These are phyloP conservation scores for Coccyzus lansbergi DNA, from an alignment of 2,797 vertebrate species.

Conservation along the genomic window DNA sequence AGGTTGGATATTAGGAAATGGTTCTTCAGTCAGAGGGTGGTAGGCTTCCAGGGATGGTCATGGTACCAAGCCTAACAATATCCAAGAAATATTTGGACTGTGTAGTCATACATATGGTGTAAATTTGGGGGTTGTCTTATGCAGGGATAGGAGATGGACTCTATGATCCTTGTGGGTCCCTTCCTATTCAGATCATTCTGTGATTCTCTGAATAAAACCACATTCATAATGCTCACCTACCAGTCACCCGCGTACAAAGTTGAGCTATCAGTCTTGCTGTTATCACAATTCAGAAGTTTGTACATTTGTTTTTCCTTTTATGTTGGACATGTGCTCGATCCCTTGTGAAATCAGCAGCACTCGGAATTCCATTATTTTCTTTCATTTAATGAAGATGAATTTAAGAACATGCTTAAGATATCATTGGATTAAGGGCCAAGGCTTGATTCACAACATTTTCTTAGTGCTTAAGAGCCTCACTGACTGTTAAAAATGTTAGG, in stretches of 20 bases:
- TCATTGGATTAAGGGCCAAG: not conserved
- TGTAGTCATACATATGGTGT: too few species aligned
- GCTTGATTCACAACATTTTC: not conserved
- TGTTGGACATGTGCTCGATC: fast-evolving
- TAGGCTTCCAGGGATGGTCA: too few species aligned
- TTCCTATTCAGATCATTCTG: too few species aligned
- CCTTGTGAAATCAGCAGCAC: not conserved
- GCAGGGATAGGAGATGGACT: too few species aligned
- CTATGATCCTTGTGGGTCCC: too few species aligned
- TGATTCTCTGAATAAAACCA: not conserved
- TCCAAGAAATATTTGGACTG: too few species aligned
- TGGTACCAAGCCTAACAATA: too few species aligned
- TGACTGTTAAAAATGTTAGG: not conserved
- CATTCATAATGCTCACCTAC: not conserved
- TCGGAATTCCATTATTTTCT: not conserved
- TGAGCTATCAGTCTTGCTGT: not conserved
- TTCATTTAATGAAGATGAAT: not conserved
- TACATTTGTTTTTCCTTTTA: not conserved
- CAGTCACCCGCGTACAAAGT: not conserved
- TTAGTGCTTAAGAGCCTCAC: not conserved
- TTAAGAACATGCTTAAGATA: not conserved
- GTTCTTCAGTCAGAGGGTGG: too few species aligned
- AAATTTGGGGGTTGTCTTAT: too few species aligned
- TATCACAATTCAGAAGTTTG: not conserved
- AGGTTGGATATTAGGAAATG: too few species aligned